phyloP scores from a whole-genome alignment of 2,888 invertebrate genomes.

The Therioaphis trifolii region DNA sequence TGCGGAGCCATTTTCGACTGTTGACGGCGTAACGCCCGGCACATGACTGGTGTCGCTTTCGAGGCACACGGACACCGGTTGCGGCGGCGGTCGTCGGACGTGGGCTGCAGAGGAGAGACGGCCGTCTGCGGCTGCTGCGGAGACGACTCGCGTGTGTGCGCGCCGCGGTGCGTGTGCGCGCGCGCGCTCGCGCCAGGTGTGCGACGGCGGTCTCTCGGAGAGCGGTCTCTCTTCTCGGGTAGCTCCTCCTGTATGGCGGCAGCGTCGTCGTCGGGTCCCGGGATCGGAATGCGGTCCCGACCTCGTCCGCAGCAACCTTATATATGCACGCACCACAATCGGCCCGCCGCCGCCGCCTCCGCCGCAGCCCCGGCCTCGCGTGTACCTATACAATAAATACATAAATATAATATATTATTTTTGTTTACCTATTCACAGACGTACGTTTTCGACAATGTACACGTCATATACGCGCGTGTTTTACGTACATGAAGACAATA shows the following conservation, averaged over 20 bases:
- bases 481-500: too few species aligned
- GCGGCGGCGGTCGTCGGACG: background rate
- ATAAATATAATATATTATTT: background rate
- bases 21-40: constrained; percentile 16
- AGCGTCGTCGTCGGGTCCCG: constrained; percentile 31
- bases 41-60: constrained; percentile 34
- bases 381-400: too few species aligned
- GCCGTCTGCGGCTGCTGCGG: background rate
- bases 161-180: background rate
- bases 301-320: constrained; percentile 53
- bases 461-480: background rate
- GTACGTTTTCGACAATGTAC: background rate
- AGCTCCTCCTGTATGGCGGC: background rate
- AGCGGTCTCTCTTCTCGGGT: background rate
- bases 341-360: background rate
- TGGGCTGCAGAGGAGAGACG: background rate
- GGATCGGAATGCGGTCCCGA: constrained; percentile 60
- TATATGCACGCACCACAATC: constrained; percentile 36
- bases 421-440: too few species aligned
- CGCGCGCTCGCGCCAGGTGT: background rate
- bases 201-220: background rate
- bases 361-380: background rate
- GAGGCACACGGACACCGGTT: background rate
- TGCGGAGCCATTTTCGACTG: constrained; percentile 8
- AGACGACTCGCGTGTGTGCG: background rate